These are phyloP conservation scores for Sebastes steindachneri DNA, from an alignment of 2,797 vertebrate species.

Conservation along the genomic window DNA sequence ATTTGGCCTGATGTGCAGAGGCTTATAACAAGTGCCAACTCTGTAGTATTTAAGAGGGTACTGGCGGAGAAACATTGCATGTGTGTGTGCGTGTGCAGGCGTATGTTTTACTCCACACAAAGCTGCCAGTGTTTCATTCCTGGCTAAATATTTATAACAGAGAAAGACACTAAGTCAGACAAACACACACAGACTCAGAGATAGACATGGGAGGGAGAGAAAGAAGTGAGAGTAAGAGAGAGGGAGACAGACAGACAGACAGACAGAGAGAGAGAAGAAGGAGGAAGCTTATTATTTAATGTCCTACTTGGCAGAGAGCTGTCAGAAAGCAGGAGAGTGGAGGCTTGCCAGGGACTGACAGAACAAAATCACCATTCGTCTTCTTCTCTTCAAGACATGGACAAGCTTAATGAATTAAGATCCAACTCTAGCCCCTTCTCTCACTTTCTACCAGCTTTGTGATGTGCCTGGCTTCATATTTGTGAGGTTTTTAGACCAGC, in stretches of 20 bases:
- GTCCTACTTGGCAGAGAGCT: conserved; percentile 73
- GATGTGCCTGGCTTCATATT: conserved; percentile 29
- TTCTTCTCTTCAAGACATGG: conserved; percentile 49
- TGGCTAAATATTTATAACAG: conserved; percentile 71
- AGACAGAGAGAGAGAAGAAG: conserved; percentile 39
- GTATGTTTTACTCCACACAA: conserved; percentile 52
- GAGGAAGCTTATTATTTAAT: conserved; percentile 75
- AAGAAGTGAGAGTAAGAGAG: conserved; percentile 5
- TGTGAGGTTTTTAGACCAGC: conserved; percentile 23
- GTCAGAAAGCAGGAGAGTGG: conserved; percentile 55
- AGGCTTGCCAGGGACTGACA: conserved; percentile 65
- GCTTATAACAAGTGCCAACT: conserved; percentile 72
- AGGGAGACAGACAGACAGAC: conserved; percentile 9
- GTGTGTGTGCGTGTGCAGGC: conserved; percentile 14
- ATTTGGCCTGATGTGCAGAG: conserved; percentile 74
- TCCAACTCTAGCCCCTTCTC: conserved; percentile 11
- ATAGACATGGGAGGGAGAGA: conserved; percentile 17
- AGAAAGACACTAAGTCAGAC: conserved; percentile 57
- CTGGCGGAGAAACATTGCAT: conserved; percentile 42
- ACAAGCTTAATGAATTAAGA: conserved; percentile 73
- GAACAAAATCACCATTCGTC: conserved; percentile 65
- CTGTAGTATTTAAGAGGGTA: conserved; percentile 73
- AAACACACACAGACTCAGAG: conserved; percentile 38
- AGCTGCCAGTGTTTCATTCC: conserved; percentile 63
- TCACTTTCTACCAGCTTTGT: conserved; percentile 2